These are phyloP conservation scores for Sialis lutaria DNA, from an alignment of 2,888 invertebrate species.

Conservation along the genomic window DNA sequence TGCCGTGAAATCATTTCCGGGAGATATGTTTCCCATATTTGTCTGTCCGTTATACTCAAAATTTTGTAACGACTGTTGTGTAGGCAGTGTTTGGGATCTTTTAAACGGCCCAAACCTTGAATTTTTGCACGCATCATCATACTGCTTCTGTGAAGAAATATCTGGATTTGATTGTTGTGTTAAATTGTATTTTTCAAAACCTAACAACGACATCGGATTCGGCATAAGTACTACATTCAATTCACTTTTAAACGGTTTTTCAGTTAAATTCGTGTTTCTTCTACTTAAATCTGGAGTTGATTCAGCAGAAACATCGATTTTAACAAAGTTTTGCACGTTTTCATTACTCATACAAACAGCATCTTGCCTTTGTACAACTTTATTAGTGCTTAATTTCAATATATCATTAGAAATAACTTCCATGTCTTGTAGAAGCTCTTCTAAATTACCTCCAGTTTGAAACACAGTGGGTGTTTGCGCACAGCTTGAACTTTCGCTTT, in stretches of 20 bases:
- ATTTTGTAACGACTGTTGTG: too few species aligned
- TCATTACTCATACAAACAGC: background rate
- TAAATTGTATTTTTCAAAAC: constrained; percentile 24
- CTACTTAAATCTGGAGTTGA: background rate
- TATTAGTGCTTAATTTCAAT: constrained; percentile 13
- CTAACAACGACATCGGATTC: constrained; percentile 25
- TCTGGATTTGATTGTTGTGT: constrained; percentile 6
- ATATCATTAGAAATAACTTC: constrained; percentile 35
- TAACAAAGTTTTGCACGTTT: background rate
- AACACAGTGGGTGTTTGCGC: constrained; percentile 19
- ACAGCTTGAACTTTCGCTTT: background rate
- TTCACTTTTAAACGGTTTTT: constrained; percentile 24
- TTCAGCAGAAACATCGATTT: background rate
- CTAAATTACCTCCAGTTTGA: constrained; percentile 44
- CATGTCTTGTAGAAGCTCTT: constrained; percentile 49
- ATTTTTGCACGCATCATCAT: background rate
- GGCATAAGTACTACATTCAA: constrained; percentile 26
- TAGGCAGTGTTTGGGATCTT: constrained; percentile 1
- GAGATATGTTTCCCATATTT: background rate
- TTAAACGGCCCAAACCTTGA: background rate
- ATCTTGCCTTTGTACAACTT: background rate
- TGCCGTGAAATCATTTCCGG: background rate
- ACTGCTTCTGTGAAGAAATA: constrained; percentile 2
- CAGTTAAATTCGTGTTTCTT: background rate
- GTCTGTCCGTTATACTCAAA: too few species aligned